These are phyloP conservation scores for Tinea pellionella DNA, from an alignment of 2,888 invertebrate species.

Conservation along the genomic window DNA sequence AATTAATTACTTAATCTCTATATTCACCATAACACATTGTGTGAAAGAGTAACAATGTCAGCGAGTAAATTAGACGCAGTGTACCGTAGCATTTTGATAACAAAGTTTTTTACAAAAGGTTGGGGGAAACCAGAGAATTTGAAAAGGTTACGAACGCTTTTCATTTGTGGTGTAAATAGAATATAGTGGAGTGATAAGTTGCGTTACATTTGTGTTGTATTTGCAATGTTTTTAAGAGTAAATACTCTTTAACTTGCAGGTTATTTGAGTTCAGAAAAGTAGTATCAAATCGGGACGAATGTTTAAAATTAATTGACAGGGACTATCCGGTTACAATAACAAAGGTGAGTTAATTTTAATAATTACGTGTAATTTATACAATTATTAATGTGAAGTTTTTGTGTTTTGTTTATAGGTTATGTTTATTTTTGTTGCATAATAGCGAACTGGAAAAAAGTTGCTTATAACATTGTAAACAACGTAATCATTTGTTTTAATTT, in stretches of 20 bases:
- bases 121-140: constrained; percentile 96
- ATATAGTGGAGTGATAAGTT: background rate
- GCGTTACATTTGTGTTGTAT: constrained; percentile 12
- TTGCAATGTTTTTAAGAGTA: background rate
- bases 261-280: constrained; percentile 92
- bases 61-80: constrained; percentile 78
- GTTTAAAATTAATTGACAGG: constrained; percentile 81
- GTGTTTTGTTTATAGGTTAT: background rate
- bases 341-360: constrained; percentile 66
- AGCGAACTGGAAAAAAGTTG: background rate
- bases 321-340: constrained; percentile 90
- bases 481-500: background rate
- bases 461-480: background rate
- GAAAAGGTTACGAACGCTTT: constrained; percentile 72
- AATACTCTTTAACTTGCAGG: constrained; percentile 49
- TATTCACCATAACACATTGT: background rate
- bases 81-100: constrained; percentile 87
- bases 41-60: constrained; percentile 51
- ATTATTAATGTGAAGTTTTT: background rate
- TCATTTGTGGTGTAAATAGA: background rate
- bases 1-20: background rate
- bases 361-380: background rate
- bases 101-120: constrained; percentile 94
- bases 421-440: constrained; percentile 8
- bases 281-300: constrained; percentile 84